Evolutionary conservation across 2,888 invertebrate species (phyloP).

Genomic region (Nesidiocoris tenuis): DNA sequence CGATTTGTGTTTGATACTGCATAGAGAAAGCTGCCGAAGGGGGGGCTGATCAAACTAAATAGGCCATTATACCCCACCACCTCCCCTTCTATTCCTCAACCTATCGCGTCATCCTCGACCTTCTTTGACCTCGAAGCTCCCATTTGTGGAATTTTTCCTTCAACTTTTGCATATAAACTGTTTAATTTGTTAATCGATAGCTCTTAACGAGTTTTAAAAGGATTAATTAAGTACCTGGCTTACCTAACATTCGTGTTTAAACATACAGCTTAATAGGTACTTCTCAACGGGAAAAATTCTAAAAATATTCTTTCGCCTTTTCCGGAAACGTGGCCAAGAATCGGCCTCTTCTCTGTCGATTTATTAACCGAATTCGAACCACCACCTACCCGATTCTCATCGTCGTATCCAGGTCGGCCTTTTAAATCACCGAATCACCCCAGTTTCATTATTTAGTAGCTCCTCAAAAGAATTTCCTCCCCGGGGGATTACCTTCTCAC

Average conservation of each 20-base stretch:
- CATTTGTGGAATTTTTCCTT: conserved; percentile 11
- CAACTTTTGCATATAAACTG: background rate
- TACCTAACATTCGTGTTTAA: no score
- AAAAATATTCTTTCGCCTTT: background rate
- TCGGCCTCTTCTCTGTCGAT: background rate
- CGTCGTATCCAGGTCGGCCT: background rate
- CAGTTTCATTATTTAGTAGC: background rate
- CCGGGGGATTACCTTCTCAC: background rate
- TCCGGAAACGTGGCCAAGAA: background rate
- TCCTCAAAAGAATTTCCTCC: background rate
- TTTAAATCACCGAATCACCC: background rate
- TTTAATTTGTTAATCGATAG: no score
- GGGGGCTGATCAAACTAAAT: conserved; percentile 29
- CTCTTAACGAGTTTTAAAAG: no score
- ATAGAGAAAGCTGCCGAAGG: background rate
- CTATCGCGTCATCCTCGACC: background rate
- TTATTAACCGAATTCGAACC: background rate
- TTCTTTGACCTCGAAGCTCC: conserved; percentile 9
- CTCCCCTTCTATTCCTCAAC: background rate
- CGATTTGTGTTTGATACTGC: background rate
- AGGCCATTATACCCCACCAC: conserved; percentile 24
- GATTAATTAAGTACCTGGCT: no score
- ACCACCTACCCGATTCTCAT: background rate
- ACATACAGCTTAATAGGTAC: no score
- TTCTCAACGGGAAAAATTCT: no score